Conservation (phyloP, 2,797 vertebrate species). For the Hephaestus fuliginosus region DNA sequence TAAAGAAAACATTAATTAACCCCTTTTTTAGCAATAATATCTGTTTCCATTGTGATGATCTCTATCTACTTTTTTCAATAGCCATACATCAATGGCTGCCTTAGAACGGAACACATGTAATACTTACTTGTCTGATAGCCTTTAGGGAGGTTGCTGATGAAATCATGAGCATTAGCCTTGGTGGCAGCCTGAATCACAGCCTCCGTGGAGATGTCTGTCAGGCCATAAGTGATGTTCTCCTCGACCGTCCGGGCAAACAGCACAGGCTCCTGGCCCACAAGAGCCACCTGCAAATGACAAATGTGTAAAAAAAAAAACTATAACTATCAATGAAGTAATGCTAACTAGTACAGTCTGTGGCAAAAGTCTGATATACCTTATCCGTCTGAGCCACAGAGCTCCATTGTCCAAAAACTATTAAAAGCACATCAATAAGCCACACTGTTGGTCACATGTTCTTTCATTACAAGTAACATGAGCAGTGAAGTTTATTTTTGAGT, state of each 20-base stretch:
- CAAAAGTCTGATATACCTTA: not conserved
- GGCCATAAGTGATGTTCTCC: conserved; percentile 93
- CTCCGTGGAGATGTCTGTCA: conserved; percentile 86
- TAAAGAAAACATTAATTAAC: not conserved
- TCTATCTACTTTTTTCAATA: not conserved
- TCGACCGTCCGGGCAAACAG: conserved; percentile 93
- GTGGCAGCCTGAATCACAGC: conserved; percentile 88
- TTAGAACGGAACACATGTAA: not conserved
- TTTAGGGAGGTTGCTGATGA: conserved; percentile 89
- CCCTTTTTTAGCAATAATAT: no score
- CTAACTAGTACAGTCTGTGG: not conserved
- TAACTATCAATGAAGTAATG: not conserved
- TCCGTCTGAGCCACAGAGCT: not conserved
- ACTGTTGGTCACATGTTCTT: not conserved
- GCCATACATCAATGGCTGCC: not conserved
- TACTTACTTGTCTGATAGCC: conserved; percentile 92
- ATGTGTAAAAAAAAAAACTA: not conserved
- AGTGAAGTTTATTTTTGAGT: not conserved
- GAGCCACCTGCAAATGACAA: conserved; percentile 86
- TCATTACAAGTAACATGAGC: not conserved
- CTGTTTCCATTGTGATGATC: not conserved
- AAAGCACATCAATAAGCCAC: not conserved
- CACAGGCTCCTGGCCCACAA: conserved; percentile 96
- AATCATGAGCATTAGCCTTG: conserved; percentile 93
- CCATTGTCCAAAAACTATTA: not conserved